phyloP scores from a whole-genome alignment of 64 coral and sea anemone genomes.

The Hydrozoanthus tunicans region DNA sequence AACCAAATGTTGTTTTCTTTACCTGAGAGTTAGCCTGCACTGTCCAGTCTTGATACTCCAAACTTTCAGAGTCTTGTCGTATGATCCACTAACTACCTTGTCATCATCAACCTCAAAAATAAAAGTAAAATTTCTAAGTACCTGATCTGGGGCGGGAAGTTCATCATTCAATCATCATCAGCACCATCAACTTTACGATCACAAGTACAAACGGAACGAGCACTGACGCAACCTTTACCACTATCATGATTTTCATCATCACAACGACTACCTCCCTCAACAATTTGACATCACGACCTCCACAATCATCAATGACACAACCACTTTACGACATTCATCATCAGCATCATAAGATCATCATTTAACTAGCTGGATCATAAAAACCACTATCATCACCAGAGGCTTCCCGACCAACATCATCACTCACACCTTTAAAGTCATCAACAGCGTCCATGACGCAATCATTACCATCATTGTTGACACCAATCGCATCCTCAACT shows the following conservation, averaged over 20 bases:
- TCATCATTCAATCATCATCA: not conserved
- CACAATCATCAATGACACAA: not conserved
- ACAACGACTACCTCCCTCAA: not conserved
- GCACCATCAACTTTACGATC: not conserved
- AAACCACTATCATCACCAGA: not conserved
- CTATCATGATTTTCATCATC: not conserved
- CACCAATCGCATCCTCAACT: too few relatives aligned
- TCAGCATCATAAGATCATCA: not conserved
- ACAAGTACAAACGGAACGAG: not conserved
- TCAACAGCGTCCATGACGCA: too few relatives aligned
- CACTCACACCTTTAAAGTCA: too few relatives aligned
- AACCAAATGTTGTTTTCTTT: not conserved
- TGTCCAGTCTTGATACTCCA: constrained; percentile 97
- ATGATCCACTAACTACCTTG: constrained; percentile 96
- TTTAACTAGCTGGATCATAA: not conserved
- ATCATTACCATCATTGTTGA: too few relatives aligned
- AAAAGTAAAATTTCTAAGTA: not conserved
- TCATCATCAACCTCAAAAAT: constrained; percentile 79
- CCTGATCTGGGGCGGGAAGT: too few relatives aligned
- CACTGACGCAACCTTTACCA: not conserved
- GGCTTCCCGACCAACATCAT: too few relatives aligned
- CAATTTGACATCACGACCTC: too few relatives aligned
- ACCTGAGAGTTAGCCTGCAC: constrained; percentile 91
- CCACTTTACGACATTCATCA: not conserved
- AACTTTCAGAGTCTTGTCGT: constrained; percentile 99